Base-by-base conservation (phyloP, 2,113 vertebrate genomes). In the Cyanoderma ruficeps region DNA sequence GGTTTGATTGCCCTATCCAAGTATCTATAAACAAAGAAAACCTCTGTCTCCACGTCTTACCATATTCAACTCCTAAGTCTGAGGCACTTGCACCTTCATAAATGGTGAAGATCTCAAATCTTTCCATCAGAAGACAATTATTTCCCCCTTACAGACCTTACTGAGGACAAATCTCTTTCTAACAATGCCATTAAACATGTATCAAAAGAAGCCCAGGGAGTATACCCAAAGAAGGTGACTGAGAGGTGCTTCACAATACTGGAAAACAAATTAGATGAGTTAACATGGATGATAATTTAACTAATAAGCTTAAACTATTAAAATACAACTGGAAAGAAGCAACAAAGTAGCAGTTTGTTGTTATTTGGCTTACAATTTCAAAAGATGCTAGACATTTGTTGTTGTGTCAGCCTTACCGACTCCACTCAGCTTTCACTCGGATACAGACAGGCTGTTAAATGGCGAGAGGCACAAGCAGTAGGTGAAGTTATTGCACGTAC, bases 101-200 rank as follows among this genome's bases (percentile, higher is more conserved):
- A 68, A 47, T 12, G 52, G 47, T 90, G 24, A 93, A 95, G 25
- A 91, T 94, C 71, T 60, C 86, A 93, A 78, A 49, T 91, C 87
- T 90, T 79, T 92, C 82, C 74, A 83, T 87, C 74, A 92, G 41
- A 93, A 91, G 42, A 85, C 7, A 31, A 88, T 84, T 85, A 61
- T 67, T 96, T 94, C 46, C 70, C 35, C 41, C 59, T 91, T 88
- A 57, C 63, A 95, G 72, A 64, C 52, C 80, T 28, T 76, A 59
- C 1, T 44, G 56, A 94, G 25, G 31, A 76, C 16, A 90, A 87
- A 80, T 69, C 18, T 85, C 81, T 96, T 86, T 55, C 53, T 56
- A 87, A 83, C 42, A 41, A 23, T 31, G 56, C 75, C 63, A 69
- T n/a, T 83, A 90, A 83, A 83, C 5, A 16, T 12, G 2, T 21